Conservation (phyloP, 2,113 vertebrate genomes). For the Zootoca vivipara region DNA sequence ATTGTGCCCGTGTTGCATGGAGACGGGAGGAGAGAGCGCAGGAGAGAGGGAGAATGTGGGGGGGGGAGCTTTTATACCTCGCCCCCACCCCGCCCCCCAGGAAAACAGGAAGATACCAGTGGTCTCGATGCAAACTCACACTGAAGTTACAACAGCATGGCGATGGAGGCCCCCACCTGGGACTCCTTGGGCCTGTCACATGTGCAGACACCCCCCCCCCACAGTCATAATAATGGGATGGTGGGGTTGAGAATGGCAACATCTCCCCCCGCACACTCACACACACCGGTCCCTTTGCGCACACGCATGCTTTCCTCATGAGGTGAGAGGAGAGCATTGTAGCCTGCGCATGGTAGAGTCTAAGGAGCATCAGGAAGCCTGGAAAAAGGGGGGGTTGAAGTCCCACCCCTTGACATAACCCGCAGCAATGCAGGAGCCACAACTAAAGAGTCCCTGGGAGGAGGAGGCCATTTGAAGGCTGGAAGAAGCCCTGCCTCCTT, state of each 20-base stretch:
- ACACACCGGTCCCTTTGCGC: rapidly evolving
- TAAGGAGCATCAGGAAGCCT: neutral
- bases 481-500: neutral
- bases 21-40: neutral
- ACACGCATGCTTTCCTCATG: neutral
- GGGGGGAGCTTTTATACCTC: no score
- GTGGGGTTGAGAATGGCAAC: neutral
- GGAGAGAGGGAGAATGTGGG: no score
- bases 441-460: no score
- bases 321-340: neutral
- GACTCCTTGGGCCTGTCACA: neutral
- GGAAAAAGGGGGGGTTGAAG: no score
- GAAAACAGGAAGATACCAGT: neutral
- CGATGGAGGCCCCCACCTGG: neutral
- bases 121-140: neutral
- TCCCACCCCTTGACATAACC: no score
- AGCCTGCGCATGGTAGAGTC: no score
- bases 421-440: no score
- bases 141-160: neutral
- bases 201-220: no score
- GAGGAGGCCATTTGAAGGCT: neutral
- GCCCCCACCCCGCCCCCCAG: neutral
- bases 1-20: neutral
- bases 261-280: no score
- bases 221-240: neutral